Conservation (phyloP, 30 jellyfish, hydroid and myxozoan genomes). For the Haliclystus octoradiatus region DNA sequence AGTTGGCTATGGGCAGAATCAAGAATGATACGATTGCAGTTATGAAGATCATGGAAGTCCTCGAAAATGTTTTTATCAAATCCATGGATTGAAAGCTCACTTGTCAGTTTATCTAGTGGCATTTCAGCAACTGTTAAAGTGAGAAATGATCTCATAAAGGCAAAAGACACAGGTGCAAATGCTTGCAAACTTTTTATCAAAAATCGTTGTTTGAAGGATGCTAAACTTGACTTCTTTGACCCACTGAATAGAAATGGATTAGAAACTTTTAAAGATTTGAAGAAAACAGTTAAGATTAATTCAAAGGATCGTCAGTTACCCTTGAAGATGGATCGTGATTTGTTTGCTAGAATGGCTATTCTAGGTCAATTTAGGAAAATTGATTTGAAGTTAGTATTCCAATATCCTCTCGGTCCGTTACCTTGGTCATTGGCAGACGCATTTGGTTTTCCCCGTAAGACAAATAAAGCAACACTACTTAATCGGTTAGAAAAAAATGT, state of each 20-base stretch:
- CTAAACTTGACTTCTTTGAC: constrained; percentile 8
- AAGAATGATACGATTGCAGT: constrained; percentile 30
- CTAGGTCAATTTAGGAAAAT: constrained; percentile 7
- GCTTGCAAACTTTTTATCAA: constrained; percentile 11
- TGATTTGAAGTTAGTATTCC: constrained; percentile 17
- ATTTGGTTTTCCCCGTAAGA: constrained; percentile 29
- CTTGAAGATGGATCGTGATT: not conserved
- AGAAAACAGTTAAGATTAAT: constrained; percentile 13
- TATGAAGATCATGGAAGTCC: constrained; percentile 23
- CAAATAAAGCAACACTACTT: constrained; percentile 5
- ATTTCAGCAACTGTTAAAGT: constrained; percentile 15
- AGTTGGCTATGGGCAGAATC: constrained; percentile 31
- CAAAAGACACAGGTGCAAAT: not conserved
- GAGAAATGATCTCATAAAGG: constrained; percentile 18
- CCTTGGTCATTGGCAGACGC: constrained; percentile 22
- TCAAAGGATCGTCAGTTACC: constrained; percentile 4
- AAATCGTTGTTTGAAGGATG: constrained; percentile 11
- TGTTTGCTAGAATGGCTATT: constrained; percentile 33
- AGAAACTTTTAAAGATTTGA: constrained; percentile 13
- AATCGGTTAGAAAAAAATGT: not conserved
- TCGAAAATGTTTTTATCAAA: constrained; percentile 25
- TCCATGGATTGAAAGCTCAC: constrained; percentile 12
- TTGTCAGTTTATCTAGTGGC: constrained; percentile 35
- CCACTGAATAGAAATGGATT: constrained; percentile 17
- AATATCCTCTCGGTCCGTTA: constrained; percentile 26